Percentiles rank a stretch among this genome's conserved stretches.
These are phyloP conservation scores for Coptotermes formosanus DNA, from an alignment of 1,140 invertebrate species.

Conservation along the genomic window DNA sequence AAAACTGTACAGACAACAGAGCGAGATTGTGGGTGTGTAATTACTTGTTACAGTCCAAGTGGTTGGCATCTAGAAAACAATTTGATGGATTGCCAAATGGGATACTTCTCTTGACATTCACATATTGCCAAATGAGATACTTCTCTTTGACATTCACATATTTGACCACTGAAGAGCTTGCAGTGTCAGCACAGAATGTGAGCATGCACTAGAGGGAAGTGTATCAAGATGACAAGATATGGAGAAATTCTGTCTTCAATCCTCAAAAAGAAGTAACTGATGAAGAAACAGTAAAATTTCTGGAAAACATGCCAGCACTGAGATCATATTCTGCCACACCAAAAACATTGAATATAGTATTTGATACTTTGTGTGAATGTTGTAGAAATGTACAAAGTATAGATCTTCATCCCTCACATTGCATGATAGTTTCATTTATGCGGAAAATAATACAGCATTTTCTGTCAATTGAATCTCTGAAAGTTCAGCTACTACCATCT, in stretches of 20 bases:
- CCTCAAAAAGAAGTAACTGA: not conserved
- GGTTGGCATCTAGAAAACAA: no score
- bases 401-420: not conserved
- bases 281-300: not conserved
- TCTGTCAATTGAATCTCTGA: not conserved
- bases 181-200: not conserved
- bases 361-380: not conserved
- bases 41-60: no score
- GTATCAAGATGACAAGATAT: not conserved
- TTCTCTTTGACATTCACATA: not conserved
- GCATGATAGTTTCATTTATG: not conserved
- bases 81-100: no score
- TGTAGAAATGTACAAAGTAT: constrained; percentile 15
- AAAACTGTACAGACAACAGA: no score
- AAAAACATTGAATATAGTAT: not conserved
- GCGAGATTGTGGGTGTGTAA: no score
- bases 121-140: constrained; percentile 23
- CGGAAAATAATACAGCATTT: not conserved
- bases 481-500: not conserved
- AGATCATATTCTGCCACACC: not conserved
- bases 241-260: not conserved
- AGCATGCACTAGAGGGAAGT: not conserved
- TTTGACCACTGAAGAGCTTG: not conserved
- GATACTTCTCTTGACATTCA: no score
- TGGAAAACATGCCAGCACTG: not conserved